These are phyloP conservation scores for Calephelis nemesis DNA, from an alignment of 1,140 invertebrate genomes.

Conservation along the genomic window DNA sequence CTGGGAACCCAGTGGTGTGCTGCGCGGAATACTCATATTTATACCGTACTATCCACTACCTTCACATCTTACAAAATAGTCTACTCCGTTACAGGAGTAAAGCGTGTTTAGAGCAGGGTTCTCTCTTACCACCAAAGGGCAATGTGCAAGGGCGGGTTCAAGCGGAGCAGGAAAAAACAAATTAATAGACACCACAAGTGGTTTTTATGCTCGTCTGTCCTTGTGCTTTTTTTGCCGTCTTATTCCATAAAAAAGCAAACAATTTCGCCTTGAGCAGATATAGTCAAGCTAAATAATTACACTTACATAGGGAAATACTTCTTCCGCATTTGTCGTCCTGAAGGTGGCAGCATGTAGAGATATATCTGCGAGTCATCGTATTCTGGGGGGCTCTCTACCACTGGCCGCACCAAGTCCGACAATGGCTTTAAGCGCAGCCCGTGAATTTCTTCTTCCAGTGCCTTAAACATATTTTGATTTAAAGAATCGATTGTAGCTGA, in stretches of 20 bases:
- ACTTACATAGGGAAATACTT: constrained; percentile 69
- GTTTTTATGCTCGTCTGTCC: too few species aligned
- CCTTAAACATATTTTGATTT: constrained; percentile 27
- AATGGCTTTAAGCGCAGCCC: constrained; percentile 54
- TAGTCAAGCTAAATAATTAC: neutral
- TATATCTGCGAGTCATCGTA: constrained; percentile 44
- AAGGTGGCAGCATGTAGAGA: constrained; percentile 42
- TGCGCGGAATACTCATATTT: constrained; percentile 23
- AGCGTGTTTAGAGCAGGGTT: too few species aligned
- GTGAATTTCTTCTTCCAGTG: constrained; percentile 54
- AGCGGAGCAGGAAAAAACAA: too few species aligned
- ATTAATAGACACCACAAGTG: too few species aligned
- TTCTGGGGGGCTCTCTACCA: constrained; percentile 26
- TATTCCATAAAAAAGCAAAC: too few species aligned
- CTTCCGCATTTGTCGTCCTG: constrained; percentile 25
- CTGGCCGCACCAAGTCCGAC: constrained; percentile 30
- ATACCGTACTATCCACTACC: neutral
- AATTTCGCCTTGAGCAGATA: too few species aligned
- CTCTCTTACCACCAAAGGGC: too few species aligned
- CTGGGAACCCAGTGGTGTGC: constrained; percentile 54
- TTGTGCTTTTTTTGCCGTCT: too few species aligned
- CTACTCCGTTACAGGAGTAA: too few species aligned
- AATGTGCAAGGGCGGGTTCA: too few species aligned
- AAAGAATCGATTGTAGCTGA: too few species aligned
- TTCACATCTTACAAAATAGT: too few species aligned